Percentiles rank a stretch among this genome's conserved stretches.
These are phyloP conservation scores for Grus americana DNA, from an alignment of 2,113 vertebrate genomes.

Conservation along the genomic window DNA sequence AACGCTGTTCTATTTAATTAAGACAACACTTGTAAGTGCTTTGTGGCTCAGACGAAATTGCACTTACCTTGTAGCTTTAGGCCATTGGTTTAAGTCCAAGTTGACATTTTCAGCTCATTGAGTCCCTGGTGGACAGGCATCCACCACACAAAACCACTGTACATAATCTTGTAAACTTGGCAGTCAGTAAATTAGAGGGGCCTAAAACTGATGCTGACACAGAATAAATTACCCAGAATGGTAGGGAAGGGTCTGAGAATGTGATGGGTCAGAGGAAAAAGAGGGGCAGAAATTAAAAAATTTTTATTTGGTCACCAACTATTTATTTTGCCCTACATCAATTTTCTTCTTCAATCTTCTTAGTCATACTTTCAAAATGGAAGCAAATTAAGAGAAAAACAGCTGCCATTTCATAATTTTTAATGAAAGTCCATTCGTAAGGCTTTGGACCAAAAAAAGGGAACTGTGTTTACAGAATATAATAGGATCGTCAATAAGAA, in stretches of 20 bases:
- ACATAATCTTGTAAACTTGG: constrained; percentile 21
- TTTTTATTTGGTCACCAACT: background rate
- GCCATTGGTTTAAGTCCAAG: constrained; percentile 44
- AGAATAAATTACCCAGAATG: background rate
- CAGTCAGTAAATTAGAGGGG: background rate
- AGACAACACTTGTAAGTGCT: background rate
- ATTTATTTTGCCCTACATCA: background rate
- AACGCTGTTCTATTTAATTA: constrained; percentile 19
- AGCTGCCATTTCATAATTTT: background rate
- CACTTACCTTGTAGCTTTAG: constrained; percentile 52
- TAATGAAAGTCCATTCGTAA: background rate
- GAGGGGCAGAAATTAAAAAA: background rate
- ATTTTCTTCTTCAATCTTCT: background rate
- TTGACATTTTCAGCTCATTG: constrained; percentile 28
- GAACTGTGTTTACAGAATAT: background rate
- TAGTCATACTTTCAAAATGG: background rate
- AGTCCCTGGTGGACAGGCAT: background rate
- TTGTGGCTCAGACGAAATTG: constrained; percentile 11
- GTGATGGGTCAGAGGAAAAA: background rate
- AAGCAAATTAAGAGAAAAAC: background rate
- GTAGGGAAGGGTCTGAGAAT: background rate
- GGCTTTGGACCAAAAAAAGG: background rate
- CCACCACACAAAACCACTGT: background rate
- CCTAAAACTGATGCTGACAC: background rate
- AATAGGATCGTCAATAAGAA: background rate